Base-by-base conservation (phyloP, 2,113 vertebrate genomes). In the Rhinichthys klamathensis region DNA sequence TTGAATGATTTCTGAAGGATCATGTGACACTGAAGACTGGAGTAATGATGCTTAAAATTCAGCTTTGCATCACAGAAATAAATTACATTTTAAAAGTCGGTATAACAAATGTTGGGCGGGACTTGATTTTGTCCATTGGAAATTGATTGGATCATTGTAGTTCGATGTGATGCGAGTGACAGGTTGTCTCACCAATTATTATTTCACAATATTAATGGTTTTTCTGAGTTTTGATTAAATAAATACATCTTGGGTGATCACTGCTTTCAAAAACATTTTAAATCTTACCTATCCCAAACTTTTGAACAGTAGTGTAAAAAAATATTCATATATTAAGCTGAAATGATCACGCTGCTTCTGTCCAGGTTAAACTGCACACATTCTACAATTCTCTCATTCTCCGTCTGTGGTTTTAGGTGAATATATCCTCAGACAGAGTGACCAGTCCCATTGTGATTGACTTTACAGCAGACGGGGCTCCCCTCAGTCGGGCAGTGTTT, bases 361-460 rank as follows among this genome's bases (percentile, higher is more conserved):
- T 79, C 79, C 80, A 88, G 51, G 70, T 9, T 56, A 54, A 65
- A 51, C 38, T 82, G 44, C 16, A 25, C 15, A 32, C 25, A 23
- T 6, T 51, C 2, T 18, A 23, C 18, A n/a, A 30, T 18, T 46
- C 54, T 18, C 6, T 41, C 18, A 63, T 78, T 70, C 49, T 54
- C 4, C 18, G 65, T 11, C 2, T 63, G 23, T 72, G 46, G 25
- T 89, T 91, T n/a, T 88, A 99, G 98, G 95, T 98, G 44, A 92
- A 96, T 76, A 96, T 99, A 2, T 89, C 96, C 12, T 91, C 95
- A 8, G 85, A 94, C 1, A 96, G 98, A 87, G 94, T 95, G 11
- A 96, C 97, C 60, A 94, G 81, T 83, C 93, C 89, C 8, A 93
- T 99, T 84, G 63, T 94, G 67, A 96, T 99, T 38, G 94, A 96